These are phyloP conservation scores for Antheraea assamensis DNA, from an alignment of 2,888 invertebrate genomes.

Conservation along the genomic window DNA sequence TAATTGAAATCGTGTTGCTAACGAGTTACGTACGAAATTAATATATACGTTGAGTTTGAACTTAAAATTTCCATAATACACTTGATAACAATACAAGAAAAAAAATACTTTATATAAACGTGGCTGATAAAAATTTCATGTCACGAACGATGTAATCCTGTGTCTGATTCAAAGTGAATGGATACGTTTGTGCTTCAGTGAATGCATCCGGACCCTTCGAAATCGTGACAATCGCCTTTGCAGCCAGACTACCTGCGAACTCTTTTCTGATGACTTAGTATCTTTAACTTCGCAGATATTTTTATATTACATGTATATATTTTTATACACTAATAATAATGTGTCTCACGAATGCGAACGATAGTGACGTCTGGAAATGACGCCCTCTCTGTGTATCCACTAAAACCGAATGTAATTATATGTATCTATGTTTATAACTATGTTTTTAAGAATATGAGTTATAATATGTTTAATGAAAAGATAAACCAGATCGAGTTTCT, in stretches of 20 bases:
- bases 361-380: no score
- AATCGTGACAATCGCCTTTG: conserved; percentile 49
- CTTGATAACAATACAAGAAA: neutral
- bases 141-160: conserved; percentile 61
- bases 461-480: no score
- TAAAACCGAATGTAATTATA: no score
- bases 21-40: conserved; percentile 58
- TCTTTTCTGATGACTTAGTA: conserved; percentile 35
- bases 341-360: no score
- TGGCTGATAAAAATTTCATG: conserved; percentile 55
- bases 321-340: no score
- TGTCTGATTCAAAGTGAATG: conserved; percentile 67
- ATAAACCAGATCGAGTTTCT: no score
- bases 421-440: no score
- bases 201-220: conserved; percentile 68
- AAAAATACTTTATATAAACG: conserved; percentile 35
- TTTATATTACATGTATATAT: neutral
- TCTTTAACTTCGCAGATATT: neutral
- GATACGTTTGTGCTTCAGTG: conserved; percentile 58
- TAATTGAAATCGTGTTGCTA: conserved; percentile 73
- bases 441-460: no score
- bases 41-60: conserved; percentile 36
- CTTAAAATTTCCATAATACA: conserved; percentile 31
- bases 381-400: no score
- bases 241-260: conserved; percentile 40